Base-by-base conservation (phyloP, 2,113 vertebrate genomes). In the Thomomys bottae region DNA sequence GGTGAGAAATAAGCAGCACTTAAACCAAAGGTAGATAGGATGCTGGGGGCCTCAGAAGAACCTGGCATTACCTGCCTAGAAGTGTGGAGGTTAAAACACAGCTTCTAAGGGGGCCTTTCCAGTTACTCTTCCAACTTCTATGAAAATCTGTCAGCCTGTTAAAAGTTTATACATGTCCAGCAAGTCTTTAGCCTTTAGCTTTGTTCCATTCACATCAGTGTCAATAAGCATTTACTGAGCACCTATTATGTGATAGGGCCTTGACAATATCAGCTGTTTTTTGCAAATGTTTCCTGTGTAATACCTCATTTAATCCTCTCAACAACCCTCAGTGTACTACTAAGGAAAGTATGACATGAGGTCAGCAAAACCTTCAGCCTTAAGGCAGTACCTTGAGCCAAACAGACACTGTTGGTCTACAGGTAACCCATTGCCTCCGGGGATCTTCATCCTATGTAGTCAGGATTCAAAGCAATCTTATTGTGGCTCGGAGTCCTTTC, bases 171-270 rank as follows among this genome's bases (percentile, higher is more conserved):
- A 18, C 9, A 12, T 57, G 8, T 14, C 23, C 26, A 57, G 24
- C 64, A 90, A 21, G 32, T 54, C 18, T 40, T 24, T 26, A 42
- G 11, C 14, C 66, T 84, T 78, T 38, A 76, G 26, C 57, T 82
- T 77, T 79, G 59, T 49, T 92, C 90, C 76, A 83, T 80, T 90
- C n/a, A 75, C 38, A 38, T 9, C 40, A 87, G 49, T 15, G 77
- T 38, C 20, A 40, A 38, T 42, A 23, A 14, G 20, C 67, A 89
- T 40, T 84, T 54, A 70, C 2, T 57, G 71, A 75, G 28, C 81
- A 32, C 1, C 4, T 45, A 28, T n/a, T 70, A 18, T 32, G 30
- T 20, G 28, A 17, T 18, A 23, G 36, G 21, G 38, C 4, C 34
- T 75, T 21, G 12, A 34, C 11, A 67, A 23, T 6, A 6, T 24